phyloP scores from a whole-genome alignment of 2,888 invertebrate genomes.

The Archips crataeganus region DNA sequence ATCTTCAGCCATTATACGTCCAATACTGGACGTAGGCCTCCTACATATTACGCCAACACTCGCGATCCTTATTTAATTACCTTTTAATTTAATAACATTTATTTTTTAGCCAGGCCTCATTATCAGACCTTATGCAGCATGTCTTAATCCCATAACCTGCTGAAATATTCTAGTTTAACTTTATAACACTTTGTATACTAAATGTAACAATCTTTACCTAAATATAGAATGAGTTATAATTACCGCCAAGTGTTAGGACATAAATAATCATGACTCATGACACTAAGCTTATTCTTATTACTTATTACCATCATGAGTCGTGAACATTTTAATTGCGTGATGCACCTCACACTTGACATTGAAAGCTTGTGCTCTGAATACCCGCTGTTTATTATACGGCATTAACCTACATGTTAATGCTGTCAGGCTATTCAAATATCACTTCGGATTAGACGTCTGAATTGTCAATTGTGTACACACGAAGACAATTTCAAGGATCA shows the following conservation, averaged over 20 bases:
- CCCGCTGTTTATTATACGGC: conserved; percentile 31
- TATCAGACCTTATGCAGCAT: too few relatives aligned
- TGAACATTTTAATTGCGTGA: conserved; percentile 27
- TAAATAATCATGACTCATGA: not conserved
- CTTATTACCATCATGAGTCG: not conserved
- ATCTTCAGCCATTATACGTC: too few relatives aligned
- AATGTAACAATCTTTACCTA: not conserved
- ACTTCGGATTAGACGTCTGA: conserved; percentile 14
- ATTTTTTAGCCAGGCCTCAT: too few relatives aligned
- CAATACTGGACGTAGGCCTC: too few relatives aligned
- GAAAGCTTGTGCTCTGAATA: conserved; percentile 38
- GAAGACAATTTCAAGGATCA: too few relatives aligned
- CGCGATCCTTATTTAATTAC: too few relatives aligned
- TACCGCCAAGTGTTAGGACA: not conserved
- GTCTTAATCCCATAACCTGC: too few relatives aligned
- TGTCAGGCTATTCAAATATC: conserved; percentile 29
- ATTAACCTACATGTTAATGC: conserved; percentile 43
- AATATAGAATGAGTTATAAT: too few relatives aligned
- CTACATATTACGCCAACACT: too few relatives aligned
- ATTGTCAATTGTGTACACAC: conserved; percentile 8
- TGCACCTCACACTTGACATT: conserved; percentile 45
- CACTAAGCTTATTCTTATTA: not conserved
- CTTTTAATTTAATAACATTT: too few relatives aligned
- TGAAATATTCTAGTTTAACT: too few relatives aligned
- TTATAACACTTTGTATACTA: too few relatives aligned